Conservation (phyloP, 2,888 invertebrate genomes). For the Drosophila anceps region DNA sequence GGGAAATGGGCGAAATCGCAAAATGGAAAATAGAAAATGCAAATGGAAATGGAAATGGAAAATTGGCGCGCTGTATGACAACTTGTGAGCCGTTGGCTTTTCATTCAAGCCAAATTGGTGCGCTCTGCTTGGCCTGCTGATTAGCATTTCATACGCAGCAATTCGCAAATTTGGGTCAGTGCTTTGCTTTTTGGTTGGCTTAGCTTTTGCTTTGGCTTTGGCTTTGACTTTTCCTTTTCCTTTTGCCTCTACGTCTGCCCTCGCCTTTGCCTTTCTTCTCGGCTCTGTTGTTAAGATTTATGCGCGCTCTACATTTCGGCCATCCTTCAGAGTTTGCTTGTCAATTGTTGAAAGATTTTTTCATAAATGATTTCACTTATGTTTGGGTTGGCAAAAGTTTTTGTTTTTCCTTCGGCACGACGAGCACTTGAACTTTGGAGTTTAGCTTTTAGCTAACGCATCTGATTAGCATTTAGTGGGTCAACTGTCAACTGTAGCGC, state of each 20-base stretch:
- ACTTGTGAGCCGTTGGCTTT: slow-evolving; percentile 38
- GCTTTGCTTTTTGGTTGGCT: slow-evolving; percentile 20
- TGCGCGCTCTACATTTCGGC: slow-evolving; percentile 24
- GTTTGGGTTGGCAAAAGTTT: slow-evolving; percentile 54
- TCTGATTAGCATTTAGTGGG: slow-evolving; percentile 79
- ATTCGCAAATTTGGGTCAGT: slow-evolving; percentile 57
- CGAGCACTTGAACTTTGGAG: slow-evolving; percentile 41
- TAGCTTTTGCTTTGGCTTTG: slow-evolving; percentile 14
- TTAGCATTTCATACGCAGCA: slow-evolving; percentile 63
- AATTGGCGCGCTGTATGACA: slow-evolving; percentile 50
- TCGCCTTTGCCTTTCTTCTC: slow-evolving; percentile 19
- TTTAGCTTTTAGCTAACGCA: slow-evolving; percentile 39
- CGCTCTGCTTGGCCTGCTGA: slow-evolving; percentile 46
- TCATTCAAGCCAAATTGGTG: slow-evolving; percentile 13
- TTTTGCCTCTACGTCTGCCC: slow-evolving; percentile 7
- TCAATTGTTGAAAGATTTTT: slow-evolving; percentile 79
- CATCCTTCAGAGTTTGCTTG: slow-evolving; percentile 23
- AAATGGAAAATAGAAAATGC: slow-evolving; percentile 25
- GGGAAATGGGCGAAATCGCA: slow-evolving; percentile 22
- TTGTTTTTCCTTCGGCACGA: slow-evolving; percentile 30
- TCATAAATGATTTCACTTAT: slow-evolving; percentile 79
- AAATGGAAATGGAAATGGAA: slow-evolving; percentile 47
- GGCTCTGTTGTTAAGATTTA: slow-evolving; percentile 50
- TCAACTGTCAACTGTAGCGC: slow-evolving; percentile 59
- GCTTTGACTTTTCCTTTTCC: slow-evolving; percentile 33